Base-by-base conservation (phyloP, 92 coral and sea anemone species). In the Bergia sp. region DNA sequence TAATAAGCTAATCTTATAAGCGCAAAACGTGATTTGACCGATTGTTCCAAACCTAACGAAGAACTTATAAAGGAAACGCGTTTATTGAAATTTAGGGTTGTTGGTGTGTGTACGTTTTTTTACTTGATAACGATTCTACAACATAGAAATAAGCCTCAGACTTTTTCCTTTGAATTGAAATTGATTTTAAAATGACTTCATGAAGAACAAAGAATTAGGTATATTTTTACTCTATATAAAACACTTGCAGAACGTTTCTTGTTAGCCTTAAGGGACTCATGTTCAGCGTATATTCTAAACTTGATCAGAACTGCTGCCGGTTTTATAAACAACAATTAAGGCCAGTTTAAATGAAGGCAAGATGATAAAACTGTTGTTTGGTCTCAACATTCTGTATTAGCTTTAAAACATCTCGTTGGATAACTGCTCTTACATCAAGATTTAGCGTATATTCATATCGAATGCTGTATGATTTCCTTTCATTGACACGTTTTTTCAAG, bases 11-110 rank as follows among this genome's bases (percentile, higher is more conserved):
- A 66, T 66, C 73, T 66, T 66, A 66, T 66, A 66, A 66, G 73
- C 73, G 73, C 73, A 66, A 66, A 66, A 66, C 73, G 73, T 66
- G 73, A 66, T 66, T 66, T 66, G 73, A 66, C 73, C 73, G 73
- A 66, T 66, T 66, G 73, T 66, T 66, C 73, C 73, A 66, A 66
- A 66, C 73, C 73, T 66, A 66, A 18, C 73, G 73, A 66, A 66
- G 73, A 66, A 66, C 73, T 66, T 66, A 10, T 66, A 66, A 66
- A 66, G 73, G 73, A 66, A 7, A 66, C 37, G 37, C 73, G 73
- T 66, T 66, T 66, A 66, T 66, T 66, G 73, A 66, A 66, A 66
- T 66, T 66, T 66, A 66, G 73, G 73, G 36, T 37, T 66, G 1
- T 5, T 66, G 73, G 73, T 66, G 73, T 66, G 73, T 66, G 73